Evolutionary conservation across 2,113 vertebrate genomes (phyloP).

Genomic region (Aegotheles bennettii): DNA sequence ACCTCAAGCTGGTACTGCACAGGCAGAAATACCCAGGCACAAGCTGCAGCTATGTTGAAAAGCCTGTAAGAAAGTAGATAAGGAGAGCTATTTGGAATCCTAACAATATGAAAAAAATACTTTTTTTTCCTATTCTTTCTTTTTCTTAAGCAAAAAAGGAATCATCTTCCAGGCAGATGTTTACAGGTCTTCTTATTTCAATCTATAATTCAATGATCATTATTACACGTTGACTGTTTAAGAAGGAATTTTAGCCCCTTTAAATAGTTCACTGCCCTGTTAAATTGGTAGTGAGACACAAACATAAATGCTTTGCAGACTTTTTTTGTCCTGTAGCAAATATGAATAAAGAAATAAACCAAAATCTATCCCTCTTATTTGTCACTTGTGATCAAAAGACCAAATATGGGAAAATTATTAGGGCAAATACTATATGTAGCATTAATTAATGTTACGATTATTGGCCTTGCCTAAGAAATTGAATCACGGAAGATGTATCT

Average conservation of each 20-base stretch:
- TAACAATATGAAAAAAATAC: background rate
- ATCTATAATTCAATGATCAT: background rate
- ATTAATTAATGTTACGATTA: constrained; percentile 32
- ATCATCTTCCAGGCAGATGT: background rate
- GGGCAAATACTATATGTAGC: background rate
- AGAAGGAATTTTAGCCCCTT: background rate
- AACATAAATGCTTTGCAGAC: background rate
- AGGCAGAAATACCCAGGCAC: background rate
- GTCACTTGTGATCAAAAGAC: background rate
- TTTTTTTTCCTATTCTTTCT: background rate
- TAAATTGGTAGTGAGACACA: background rate
- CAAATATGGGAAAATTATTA: background rate
- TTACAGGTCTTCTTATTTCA: background rate
- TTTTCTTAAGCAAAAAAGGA: background rate
- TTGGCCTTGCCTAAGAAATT: constrained; percentile 17
- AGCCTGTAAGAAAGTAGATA: background rate
- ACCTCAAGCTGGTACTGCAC: background rate
- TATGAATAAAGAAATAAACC: background rate
- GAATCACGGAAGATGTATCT: constrained; percentile 20
- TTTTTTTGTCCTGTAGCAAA: background rate
- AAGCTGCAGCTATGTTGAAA: background rate
- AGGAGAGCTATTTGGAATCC: background rate
- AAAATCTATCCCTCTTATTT: background rate
- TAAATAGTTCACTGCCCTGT: background rate
- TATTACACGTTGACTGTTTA: background rate